Percentiles rank a stretch among this genome's conserved stretches.
phyloP scores from a whole-genome alignment of 2,113 vertebrate genomes.

The Anarhynchus alexandrinus region DNA sequence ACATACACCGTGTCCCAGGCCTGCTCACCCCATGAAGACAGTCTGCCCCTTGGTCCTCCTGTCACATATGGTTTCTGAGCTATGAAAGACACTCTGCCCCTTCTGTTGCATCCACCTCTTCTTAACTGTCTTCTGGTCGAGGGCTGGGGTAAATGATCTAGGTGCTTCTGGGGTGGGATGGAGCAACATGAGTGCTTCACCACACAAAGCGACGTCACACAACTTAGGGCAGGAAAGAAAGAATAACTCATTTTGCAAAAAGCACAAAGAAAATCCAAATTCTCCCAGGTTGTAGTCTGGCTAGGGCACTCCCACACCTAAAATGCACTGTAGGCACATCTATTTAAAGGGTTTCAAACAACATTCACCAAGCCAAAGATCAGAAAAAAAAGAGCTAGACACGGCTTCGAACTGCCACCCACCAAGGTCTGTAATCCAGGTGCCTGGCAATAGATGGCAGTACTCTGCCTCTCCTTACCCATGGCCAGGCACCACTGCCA shows the following conservation, averaged over 20 bases:
- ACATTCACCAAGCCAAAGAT: neutral
- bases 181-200: neutral
- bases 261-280: neutral
- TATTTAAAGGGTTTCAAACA: neutral
- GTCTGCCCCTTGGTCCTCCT: neutral
- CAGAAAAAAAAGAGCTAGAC: neutral
- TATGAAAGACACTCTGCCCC: neutral
- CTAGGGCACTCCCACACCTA: neutral
- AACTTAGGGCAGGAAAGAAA: neutral
- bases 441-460: slow-evolving; percentile 68
- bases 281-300: neutral
- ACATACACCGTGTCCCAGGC: neutral
- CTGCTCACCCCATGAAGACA: neutral
- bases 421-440: neutral
- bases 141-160: neutral
- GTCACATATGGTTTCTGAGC: neutral
- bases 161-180: neutral
- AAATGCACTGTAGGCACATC: neutral
- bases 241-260: neutral
- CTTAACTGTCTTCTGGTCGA: neutral
- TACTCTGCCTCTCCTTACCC: slow-evolving; percentile 38
- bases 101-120: neutral
- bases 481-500: neutral
- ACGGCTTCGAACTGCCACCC: accelerated
- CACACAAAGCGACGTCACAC: neutral